Evolutionary conservation across 2,888 invertebrate genomes (phyloP).

Genomic region (Caenorhabditis imperialis): DNA sequence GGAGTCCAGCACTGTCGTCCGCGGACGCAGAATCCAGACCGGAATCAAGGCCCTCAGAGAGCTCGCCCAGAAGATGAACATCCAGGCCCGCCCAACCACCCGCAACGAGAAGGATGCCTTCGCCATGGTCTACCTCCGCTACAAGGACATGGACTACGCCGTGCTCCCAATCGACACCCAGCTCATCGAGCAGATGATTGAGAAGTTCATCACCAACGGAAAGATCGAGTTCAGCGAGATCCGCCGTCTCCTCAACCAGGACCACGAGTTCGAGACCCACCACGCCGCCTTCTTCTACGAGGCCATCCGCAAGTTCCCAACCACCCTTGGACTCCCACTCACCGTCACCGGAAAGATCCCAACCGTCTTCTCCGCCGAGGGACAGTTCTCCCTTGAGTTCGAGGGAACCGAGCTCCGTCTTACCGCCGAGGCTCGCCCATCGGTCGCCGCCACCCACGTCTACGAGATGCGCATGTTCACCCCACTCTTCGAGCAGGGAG

Average conservation of each 20-base stretch:
- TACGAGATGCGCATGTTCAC: constrained; percentile 61
- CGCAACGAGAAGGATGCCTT: constrained; percentile 44
- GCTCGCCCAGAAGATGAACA: constrained; percentile 66
- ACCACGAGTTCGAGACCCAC: constrained; percentile 49
- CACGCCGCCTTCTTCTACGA: constrained; percentile 59
- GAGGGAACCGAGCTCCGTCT: constrained; percentile 42
- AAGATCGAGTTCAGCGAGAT: constrained; percentile 42
- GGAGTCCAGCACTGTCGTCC: constrained; percentile 55
- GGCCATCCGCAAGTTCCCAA: constrained; percentile 64
- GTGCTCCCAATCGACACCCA: constrained; percentile 69
- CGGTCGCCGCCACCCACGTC: constrained; percentile 61
- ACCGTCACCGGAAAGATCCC: constrained; percentile 60
- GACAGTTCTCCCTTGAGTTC: constrained; percentile 41
- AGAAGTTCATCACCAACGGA: constrained; percentile 55
- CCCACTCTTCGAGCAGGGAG: constrained; percentile 69
- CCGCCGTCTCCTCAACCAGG: constrained; percentile 56
- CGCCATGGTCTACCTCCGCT: constrained; percentile 62
- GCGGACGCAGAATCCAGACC: constrained; percentile 55
- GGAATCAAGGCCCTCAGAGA: constrained; percentile 55
- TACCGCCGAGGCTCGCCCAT: constrained; percentile 55
- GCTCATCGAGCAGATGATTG: constrained; percentile 51
- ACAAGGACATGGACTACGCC: constrained; percentile 71
- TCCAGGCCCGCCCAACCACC: constrained; percentile 53
- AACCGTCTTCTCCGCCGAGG: constrained; percentile 57
- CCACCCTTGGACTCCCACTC: constrained; percentile 71